Evolutionary conservation across 2,888 invertebrate genomes (phyloP), one percentile per base, ranked within the genome.

Genomic region (Drosophila birchii): DNA sequence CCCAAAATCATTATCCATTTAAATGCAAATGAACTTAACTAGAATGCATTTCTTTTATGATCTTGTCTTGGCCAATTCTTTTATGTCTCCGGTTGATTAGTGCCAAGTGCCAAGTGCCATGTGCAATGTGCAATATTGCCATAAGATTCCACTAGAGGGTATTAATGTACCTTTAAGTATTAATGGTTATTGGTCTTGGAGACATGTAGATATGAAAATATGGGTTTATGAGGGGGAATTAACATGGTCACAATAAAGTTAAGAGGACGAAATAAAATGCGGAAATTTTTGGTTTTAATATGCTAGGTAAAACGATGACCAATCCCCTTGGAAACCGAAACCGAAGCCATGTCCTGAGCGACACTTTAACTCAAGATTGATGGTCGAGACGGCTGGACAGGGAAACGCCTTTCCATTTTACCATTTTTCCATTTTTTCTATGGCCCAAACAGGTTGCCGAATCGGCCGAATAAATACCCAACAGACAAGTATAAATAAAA

Each of bases 141-240:
- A 32, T n/a, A 18, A 16, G 44, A 49, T 29, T 20, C 41, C 44
- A 53, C 20, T 18, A 16, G 16, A 34, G 34, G 64, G 47, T 26
- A 26, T 26, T 26, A 26, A 26, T 5, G 26, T 26, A 18, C 18
- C 41, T 39, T 69, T 53, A 57, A 71, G 58, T 45, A 66, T 64
- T 54, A 62, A 44, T 69, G 56, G 54, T 61, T 76, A 79, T 75
- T 67, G 60, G 69, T 62, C 14, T 47, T 2, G 49, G 29, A 56
- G 32, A 36, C 61, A 47, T 70, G 29, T 45, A 76, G 86, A 85
- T 87, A 76, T 51, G 23, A 26, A 73, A 75, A 80, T 82, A 72
- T 82, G 61, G 86, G 83, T 78, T 78, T 73, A 76, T 68, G 18
- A 34, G 41, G 7, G 29, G 44, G 12, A 68, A 41, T 44, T 68